Evolutionary conservation across 2,797 vertebrate species (phyloP).

Genomic region (Anisognathus igniventris): DNA sequence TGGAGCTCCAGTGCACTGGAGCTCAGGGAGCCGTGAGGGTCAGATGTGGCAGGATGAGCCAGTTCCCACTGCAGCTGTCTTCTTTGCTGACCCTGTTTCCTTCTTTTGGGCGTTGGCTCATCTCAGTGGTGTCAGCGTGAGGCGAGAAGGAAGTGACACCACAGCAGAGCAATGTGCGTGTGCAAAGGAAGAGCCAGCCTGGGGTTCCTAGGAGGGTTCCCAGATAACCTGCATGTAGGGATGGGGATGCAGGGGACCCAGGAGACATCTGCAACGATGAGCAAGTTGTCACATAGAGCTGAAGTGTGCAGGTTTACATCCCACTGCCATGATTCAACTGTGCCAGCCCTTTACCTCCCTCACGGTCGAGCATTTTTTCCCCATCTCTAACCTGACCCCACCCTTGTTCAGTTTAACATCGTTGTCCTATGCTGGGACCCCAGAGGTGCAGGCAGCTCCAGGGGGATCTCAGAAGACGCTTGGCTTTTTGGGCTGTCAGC

Average conservation of each 20-base stretch:
- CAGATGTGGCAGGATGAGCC: background rate
- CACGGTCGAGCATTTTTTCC: background rate
- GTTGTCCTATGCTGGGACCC: background rate
- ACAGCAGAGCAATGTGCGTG: rapidly evolving
- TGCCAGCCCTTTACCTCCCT: background rate
- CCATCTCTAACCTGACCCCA: background rate
- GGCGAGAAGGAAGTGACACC: background rate
- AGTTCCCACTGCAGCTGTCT: background rate
- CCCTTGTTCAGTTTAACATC: background rate
- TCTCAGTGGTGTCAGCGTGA: rapidly evolving
- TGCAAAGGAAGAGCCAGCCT: background rate
- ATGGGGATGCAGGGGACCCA: rapidly evolving
- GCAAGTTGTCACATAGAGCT: background rate
- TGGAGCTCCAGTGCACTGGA: background rate
- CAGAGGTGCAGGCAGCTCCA: background rate
- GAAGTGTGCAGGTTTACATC: background rate
- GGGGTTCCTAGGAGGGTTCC: background rate
- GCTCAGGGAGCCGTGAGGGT: background rate
- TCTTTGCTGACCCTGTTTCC: background rate
- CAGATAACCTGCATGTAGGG: background rate
- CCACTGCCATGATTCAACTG: background rate
- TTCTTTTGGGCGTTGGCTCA: background rate
- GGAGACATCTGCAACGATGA: background rate
- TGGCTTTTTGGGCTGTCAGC: background rate
- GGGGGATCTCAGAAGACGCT: rapidly evolving